phyloP scores from a whole-genome alignment of 2,888 invertebrate genomes.

The Eurytoma adleriae region DNA sequence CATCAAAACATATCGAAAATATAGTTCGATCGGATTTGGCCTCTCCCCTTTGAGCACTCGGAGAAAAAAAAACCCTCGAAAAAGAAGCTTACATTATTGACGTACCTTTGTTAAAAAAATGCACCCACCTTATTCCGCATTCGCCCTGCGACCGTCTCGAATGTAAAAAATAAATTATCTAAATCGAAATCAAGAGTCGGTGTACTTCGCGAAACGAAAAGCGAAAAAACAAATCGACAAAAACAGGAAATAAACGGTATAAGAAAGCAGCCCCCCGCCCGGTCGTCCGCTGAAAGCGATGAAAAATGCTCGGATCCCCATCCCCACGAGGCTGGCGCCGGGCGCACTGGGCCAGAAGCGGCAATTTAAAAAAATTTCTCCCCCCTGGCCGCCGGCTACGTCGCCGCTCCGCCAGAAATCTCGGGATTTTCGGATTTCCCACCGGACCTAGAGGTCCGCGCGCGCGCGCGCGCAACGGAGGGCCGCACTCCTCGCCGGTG shows the following conservation, averaged over 20 bases:
- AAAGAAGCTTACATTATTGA: too few species aligned
- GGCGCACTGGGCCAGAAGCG: neutral
- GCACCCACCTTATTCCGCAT: too few species aligned
- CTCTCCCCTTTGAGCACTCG: too few species aligned
- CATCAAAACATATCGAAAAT: too few species aligned
- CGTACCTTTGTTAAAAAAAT: too few species aligned
- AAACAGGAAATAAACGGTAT: neutral
- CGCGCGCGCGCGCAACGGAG: neutral
- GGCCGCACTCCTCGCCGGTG: neutral
- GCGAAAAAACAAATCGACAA: neutral
- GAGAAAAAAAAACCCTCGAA: too few species aligned
- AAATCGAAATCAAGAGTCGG: too few species aligned
- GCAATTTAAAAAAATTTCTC: conserved; percentile 33
- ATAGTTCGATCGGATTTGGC: too few species aligned
- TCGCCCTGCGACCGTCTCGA: too few species aligned
- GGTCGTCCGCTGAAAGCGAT: neutral
- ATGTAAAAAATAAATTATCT: too few species aligned
- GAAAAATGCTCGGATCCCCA: conserved; percentile 18
- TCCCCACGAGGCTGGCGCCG: neutral
- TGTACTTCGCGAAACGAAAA: too few species aligned
- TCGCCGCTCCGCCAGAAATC: neutral
- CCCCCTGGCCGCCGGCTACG: neutral
- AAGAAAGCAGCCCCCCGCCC: neutral
- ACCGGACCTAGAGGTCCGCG: neutral
- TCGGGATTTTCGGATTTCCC: conserved; percentile 47